Evolutionary conservation across 37 sponge, comb jelly and placozoan species (phyloP).

Genomic region (Eunapius fragilis): DNA sequence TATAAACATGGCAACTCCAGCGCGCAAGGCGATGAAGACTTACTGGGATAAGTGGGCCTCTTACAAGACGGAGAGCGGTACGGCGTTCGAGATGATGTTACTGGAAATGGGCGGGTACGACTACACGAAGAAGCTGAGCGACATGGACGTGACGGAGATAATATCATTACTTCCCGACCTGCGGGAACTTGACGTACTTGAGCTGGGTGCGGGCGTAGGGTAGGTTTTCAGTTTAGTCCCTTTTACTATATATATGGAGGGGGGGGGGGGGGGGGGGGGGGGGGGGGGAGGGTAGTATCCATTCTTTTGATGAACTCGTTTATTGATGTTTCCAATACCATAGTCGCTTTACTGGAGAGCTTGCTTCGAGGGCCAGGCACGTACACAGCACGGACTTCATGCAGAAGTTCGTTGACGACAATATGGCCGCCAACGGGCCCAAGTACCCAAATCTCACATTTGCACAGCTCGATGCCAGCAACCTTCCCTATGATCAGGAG

Average conservation of each 20-base stretch:
- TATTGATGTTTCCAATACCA: too few species aligned
- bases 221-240: too few species aligned
- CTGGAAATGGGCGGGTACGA: neutral
- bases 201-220: constrained; percentile 69
- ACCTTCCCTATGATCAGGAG: constrained; percentile 16
- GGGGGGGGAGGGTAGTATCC: too few species aligned
- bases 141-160: constrained; percentile 27
- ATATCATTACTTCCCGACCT: constrained; percentile 24
- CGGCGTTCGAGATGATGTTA: constrained; percentile 10
- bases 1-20: neutral
- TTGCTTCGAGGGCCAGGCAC: constrained; percentile 42
- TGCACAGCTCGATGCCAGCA: constrained; percentile 39
- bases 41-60: constrained; percentile 22
- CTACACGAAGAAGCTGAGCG: neutral
- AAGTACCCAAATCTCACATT: constrained; percentile 32
- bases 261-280: too few species aligned
- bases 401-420: constrained; percentile 57
- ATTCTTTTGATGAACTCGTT: too few species aligned
- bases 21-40: constrained; percentile 9
- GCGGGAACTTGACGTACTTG: constrained; percentile 41
- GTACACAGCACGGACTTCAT: constrained; percentile 61
- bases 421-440: constrained; percentile 36
- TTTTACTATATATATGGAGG: too few species aligned
- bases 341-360: constrained; percentile 53
- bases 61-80: neutral